Evolutionary conservation across 2,888 invertebrate genomes (phyloP).

Genomic region (Eucera pruinosa): DNA sequence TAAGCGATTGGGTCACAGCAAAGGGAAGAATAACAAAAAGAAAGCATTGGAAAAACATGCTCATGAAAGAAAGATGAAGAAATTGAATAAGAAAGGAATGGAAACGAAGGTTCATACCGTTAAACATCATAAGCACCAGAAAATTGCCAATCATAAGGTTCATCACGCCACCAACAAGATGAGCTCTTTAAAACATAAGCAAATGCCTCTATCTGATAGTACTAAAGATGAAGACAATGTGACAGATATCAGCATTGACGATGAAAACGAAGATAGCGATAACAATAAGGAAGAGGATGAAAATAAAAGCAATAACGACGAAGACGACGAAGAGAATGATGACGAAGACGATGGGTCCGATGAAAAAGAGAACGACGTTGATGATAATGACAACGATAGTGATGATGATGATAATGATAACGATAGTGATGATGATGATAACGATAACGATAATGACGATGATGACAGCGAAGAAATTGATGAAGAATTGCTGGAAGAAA

Average conservation of each 20-base stretch:
- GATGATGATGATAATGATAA: not conserved
- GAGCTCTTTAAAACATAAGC: not conserved
- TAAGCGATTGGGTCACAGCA: conserved; percentile 6
- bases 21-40: conserved; percentile 14
- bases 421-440: not conserved
- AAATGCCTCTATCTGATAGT: not conserved
- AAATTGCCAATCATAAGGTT: not conserved
- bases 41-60: not conserved
- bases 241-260: not conserved
- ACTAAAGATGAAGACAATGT: not conserved
- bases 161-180: conserved; percentile 13
- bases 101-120: not conserved
- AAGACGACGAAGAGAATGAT: not conserved
- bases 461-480: not conserved
- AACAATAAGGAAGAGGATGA: not conserved
- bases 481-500: not conserved
- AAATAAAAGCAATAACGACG: not conserved
- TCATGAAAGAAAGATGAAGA: conserved; percentile 1
- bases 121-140: not conserved
- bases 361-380: not conserved
- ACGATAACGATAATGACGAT: not conserved
- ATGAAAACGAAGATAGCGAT: not conserved
- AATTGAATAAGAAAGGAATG: not conserved
- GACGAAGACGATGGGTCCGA: not conserved
- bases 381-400: not conserved